A percentile compares a stretch with the other conserved stretches of the same genome.
phyloP scores from a whole-genome alignment of 2,113 vertebrate genomes.

The Amphiprion ocellaris region DNA sequence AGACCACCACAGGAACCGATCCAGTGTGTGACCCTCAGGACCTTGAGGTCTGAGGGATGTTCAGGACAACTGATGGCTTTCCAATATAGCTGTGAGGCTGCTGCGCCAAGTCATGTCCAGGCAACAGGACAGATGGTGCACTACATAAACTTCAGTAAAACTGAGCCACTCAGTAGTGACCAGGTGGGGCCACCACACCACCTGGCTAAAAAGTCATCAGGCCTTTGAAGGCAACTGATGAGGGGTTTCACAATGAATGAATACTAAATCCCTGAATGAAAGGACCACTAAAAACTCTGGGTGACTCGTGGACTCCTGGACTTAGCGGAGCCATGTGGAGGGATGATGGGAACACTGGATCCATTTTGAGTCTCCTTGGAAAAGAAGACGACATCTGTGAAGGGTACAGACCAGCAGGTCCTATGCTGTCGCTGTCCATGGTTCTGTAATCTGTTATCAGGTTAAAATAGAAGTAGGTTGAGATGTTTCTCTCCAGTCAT shows the following conservation, averaged over 20 bases:
- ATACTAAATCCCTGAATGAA: neutral
- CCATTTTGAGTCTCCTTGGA: neutral
- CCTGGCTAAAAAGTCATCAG: slow-evolving; percentile 2
- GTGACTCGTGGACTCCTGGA: neutral
- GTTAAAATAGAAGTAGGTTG: slow-evolving; percentile 4
- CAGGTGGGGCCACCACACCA: neutral
- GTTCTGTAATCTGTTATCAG: slow-evolving; percentile 70
- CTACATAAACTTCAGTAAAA: neutral
- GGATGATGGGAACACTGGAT: neutral
- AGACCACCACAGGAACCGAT: neutral
- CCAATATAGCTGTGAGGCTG: neutral
- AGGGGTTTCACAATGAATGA: neutral
- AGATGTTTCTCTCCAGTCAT: slow-evolving; percentile 8
- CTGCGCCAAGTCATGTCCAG: neutral
- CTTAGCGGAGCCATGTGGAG: neutral
- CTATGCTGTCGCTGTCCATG: slow-evolving; percentile 77
- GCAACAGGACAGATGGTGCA: neutral
- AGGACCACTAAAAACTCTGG: neutral
- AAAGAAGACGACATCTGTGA: neutral
- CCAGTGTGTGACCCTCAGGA: neutral
- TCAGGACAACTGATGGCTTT: neutral
- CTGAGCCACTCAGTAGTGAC: neutral
- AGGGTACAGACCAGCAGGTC: neutral
- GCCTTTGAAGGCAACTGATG: slow-evolving; percentile 22
- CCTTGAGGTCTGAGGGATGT: neutral